phyloP scores from a whole-genome alignment of 2,113 vertebrate genomes.

The human (Homo sapiens) region GRCh38 chr16:23854501-23855000 shows the following conservation, averaged over 20 bases:
- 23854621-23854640: neutral
- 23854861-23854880: neutral
- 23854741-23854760: neutral
- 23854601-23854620: neutral
- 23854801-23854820: neutral
- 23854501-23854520: neutral
- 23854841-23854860: neutral
- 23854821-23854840: neutral
- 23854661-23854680: neutral
- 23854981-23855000: neutral
- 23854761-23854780: neutral
- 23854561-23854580: neutral
- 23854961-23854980: neutral
- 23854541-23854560: neutral
- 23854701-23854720: neutral
- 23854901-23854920: neutral
- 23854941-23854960: neutral
- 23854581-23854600: accelerated
- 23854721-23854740: neutral
- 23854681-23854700: neutral
- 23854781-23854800: neutral
- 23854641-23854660: neutral
- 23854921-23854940: neutral
- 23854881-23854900: neutral
- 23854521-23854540: neutral